phyloP scores from a whole-genome alignment of 2,113 vertebrate genomes.

The Hyperoodon ampullatus region DNA sequence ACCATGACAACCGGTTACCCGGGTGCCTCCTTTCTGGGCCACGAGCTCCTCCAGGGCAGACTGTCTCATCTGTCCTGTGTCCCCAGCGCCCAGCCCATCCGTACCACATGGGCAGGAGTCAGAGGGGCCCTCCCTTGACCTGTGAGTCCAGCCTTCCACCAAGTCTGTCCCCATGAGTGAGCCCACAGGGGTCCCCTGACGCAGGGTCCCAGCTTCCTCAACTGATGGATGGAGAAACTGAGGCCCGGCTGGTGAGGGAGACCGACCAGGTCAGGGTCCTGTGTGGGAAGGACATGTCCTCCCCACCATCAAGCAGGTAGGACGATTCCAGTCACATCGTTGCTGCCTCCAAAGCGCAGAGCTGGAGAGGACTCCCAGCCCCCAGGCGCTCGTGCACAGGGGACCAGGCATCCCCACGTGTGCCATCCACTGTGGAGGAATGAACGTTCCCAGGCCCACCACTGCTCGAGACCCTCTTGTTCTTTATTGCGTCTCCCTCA shows the following conservation, averaged over 20 bases:
- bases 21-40: not conserved
- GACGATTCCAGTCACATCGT: not conserved
- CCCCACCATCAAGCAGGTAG: not conserved
- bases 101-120: not conserved
- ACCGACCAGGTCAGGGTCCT: fast-evolving
- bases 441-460: not conserved
- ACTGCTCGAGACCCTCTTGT: not conserved
- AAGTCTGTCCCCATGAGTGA: not conserved
- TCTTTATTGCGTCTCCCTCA: not conserved
- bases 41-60: not conserved
- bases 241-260: not conserved
- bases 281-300: not conserved
- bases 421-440: not conserved
- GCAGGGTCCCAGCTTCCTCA: not conserved
- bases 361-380: not conserved
- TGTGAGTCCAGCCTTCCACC: not conserved
- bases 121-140: not conserved
- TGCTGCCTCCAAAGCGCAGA: not conserved
- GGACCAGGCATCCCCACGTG: fast-evolving
- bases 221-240: not conserved
- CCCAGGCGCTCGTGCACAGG: not conserved
- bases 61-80: no score
- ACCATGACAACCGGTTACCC: not conserved
- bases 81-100: not conserved
- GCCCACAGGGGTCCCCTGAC: not conserved